Evolutionary conservation across 2,888 invertebrate species (phyloP), one percentile per base, ranked within the genome.

Genomic region (Meloe dianella): DNA sequence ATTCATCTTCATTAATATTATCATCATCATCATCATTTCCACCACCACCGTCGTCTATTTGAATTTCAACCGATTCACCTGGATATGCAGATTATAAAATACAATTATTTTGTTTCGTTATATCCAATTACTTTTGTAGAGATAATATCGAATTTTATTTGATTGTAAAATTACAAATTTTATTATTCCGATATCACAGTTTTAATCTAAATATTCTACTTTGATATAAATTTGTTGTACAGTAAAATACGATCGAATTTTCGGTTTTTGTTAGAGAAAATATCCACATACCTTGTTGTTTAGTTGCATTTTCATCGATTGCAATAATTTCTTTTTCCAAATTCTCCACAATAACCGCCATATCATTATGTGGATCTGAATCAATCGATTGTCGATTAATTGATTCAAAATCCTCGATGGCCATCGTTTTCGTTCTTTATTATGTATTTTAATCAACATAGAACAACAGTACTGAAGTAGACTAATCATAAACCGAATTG

Each of bases 21-120:
- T n/a, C n/a, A n/a, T n/a, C n/a, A n/a, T n/a, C n/a, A n/a, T 68
- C 24, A 41, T 66, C 56, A 22, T 60, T 24, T 10, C 59, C 68
- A 14, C 72, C 72, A 57, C 73, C 74, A 20, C 60, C 58, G n/a
- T 71, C 67, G 22, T 70, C 65, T 22, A 66, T 65, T 51, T 29
- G 66, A 20, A 61, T 62, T 64, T 32, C 41, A 41, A 59, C 22
- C 30, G 63, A 56, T 6, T 62, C 59, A 14, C 1, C 35, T 35
- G 35, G 12, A 4, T 30, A 30, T 35, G 12, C 4, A 12, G 12
- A 1, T 35, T 35, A 29, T 17, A 9, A 22, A 57, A 57, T n/a
- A 30, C 24, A 57, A 57, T n/a, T 8, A 27, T 27, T 57, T n/a
- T n/a, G n/a, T n/a, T n/a, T n/a, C n/a, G 27, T 2, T 27, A 32